Evolutionary conservation across 2,888 invertebrate genomes (phyloP).

Genomic region (Agonum fuliginosum): DNA sequence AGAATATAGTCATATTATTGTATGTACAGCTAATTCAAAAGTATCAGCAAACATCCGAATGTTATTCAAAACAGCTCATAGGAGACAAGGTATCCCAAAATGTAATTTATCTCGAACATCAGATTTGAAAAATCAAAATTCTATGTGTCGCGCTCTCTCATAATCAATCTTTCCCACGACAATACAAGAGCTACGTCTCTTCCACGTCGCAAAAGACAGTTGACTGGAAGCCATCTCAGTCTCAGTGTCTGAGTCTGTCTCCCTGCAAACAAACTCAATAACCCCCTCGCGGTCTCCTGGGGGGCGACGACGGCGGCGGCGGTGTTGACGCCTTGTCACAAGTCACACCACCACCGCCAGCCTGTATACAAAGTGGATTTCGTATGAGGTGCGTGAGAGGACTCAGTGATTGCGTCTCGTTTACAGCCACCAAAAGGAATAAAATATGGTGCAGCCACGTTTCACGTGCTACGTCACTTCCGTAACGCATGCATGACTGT

Average conservation of each 20-base stretch:
- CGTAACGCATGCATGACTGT: slow-evolving; percentile 25
- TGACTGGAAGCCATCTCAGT: slow-evolving; percentile 28
- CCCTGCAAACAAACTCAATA: slow-evolving; percentile 55
- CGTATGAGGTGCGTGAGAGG: slow-evolving; percentile 64
- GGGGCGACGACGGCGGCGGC: slow-evolving; percentile 10
- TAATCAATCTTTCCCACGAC: slow-evolving; percentile 58
- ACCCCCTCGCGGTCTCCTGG: slow-evolving; percentile 25
- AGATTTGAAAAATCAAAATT: slow-evolving; percentile 53
- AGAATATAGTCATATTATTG: no score
- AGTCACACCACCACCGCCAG: slow-evolving; percentile 17
- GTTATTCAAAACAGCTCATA: no score
- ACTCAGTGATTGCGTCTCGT: slow-evolving; percentile 63
- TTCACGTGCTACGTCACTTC: slow-evolving; percentile 31
- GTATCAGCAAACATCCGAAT: neutral
- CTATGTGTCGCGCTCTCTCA: slow-evolving; percentile 46
- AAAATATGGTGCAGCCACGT: slow-evolving; percentile 64
- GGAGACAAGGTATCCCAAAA: no score
- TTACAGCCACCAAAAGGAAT: slow-evolving; percentile 65
- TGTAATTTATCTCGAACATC: slow-evolving; percentile 51
- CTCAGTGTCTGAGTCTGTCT: slow-evolving; percentile 51
- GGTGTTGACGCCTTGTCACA: slow-evolving; percentile 16
- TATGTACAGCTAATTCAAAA: no score
- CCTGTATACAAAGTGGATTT: slow-evolving; percentile 65
- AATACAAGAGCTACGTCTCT: slow-evolving; percentile 46
- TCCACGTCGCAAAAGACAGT: slow-evolving; percentile 10